These are phyloP conservation scores for Amphipoea oculea DNA, from an alignment of 2,888 invertebrate genomes.

Conservation along the genomic window DNA sequence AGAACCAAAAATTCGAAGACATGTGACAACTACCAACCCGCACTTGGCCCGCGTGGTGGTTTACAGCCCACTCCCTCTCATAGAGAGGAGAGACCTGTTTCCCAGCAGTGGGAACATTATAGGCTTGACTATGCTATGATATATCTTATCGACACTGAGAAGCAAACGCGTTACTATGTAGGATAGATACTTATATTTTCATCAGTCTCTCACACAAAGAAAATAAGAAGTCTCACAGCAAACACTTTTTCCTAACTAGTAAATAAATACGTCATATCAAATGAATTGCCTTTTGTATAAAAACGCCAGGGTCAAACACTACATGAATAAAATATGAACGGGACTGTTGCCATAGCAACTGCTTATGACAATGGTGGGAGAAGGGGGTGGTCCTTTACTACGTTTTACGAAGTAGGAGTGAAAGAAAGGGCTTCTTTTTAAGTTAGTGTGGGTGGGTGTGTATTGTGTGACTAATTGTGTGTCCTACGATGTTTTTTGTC, in stretches of 20 bases:
- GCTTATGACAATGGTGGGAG: conserved; percentile 46
- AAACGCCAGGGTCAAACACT: conserved; percentile 44
- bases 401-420: conserved; percentile 19
- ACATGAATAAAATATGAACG: conserved; percentile 66
- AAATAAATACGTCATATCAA: conserved; percentile 34
- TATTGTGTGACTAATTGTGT: conserved; percentile 3
- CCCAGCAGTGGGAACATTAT: too few relatives aligned
- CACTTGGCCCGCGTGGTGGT: too few relatives aligned
- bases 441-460: not conserved
- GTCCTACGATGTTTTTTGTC: not conserved
- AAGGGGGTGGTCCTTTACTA: not conserved
- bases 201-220: not conserved
- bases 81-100: too few relatives aligned
- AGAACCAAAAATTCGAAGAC: too few relatives aligned
- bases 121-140: not conserved
- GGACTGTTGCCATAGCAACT: conserved; percentile 47
- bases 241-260: not conserved
- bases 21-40: too few relatives aligned
- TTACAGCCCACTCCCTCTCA: too few relatives aligned
- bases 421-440: conserved; percentile 8
- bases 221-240: not conserved
- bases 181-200: not conserved
- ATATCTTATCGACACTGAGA: too few relatives aligned
- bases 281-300: conserved; percentile 42
- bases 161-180: not conserved